Base-by-base conservation (phyloP, 2,888 invertebrate species). In the Cheilosia pagana region DNA sequence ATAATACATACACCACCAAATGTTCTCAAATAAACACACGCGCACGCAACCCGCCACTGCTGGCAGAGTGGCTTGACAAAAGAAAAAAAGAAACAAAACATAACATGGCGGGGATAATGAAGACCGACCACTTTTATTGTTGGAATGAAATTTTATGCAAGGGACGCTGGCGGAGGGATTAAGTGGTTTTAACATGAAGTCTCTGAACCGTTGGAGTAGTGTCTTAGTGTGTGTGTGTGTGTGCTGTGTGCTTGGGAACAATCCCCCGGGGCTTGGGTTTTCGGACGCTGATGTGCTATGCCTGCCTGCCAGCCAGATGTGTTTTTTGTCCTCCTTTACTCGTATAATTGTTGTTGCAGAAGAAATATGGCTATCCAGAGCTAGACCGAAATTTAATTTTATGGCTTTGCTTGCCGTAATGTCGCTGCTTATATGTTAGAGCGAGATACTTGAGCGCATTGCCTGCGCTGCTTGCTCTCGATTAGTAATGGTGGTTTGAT, bases 241-340 rank as follows among this genome's bases (percentile, higher is more conserved):
- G 8, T 25, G 19, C 43, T 43, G 78, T 14, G 12, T 57, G 59
- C 21, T 35, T 35, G 35, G 35, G 52, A 45, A 65, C 45, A 71
- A 41, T 75, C 71, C 81, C 81, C 75, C 50, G 53, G 70, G 85
- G 81, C 85, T 85, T 81, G 81, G 65, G 76, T 71, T 57, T 75
- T 65, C 19, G 39, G 62, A 71, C 39, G 74, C 75, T 88, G 76
- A 81, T 87, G 87, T 89, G 19, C 7, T 87, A 88, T 89, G 88
- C 88, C 88, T 87, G 89, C 28, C 28, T 28, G 28, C 88, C 88
- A 86, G 89, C 89, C 90, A 90, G 90, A 89, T 90, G 90, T 89
- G 87, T 87, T 88, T 87, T 88, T 87, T 87, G 81, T 71, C 70
- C 21, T 78, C 86, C 83, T 87, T 87, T 10, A n/a, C n/a, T n/a